These are phyloP conservation scores for Heptranchias perlo DNA, from an alignment of 2,113 vertebrate genomes.

Conservation along the genomic window DNA sequence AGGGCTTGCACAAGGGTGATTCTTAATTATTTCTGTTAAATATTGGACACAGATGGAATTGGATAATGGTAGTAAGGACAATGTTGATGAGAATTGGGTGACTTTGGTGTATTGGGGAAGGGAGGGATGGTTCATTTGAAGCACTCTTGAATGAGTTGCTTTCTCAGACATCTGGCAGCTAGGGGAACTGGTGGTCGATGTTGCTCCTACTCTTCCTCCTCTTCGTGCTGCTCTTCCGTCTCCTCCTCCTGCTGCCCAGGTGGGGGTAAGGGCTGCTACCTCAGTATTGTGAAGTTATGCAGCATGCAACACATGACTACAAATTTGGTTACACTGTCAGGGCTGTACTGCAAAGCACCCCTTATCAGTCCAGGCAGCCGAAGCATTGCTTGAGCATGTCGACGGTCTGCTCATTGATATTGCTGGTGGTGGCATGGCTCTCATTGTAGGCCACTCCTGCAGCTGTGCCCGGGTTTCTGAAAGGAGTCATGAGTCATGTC, in stretches of 20 bases:
- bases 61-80: neutral
- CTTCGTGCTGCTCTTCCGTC: neutral
- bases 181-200: neutral
- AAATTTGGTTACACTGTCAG: neutral
- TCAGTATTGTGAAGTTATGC: neutral
- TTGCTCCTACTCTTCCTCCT: neutral
- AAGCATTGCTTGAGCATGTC: neutral
- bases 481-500: neutral
- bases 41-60: neutral
- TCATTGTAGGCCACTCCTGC: neutral
- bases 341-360: neutral
- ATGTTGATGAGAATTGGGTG: neutral
- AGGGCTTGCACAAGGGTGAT: neutral
- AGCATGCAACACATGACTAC: neutral
- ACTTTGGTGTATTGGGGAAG: neutral
- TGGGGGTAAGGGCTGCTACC: neutral
- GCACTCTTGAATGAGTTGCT: neutral
- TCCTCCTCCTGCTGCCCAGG: neutral
- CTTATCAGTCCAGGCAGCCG: neutral
- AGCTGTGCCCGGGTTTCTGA: neutral
- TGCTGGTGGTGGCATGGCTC: neutral
- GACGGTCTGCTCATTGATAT: neutral
- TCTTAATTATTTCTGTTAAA: neutral
- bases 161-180: no score
- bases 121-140: neutral